These are phyloP conservation scores for Selenia dentaria DNA, from an alignment of 2,888 invertebrate genomes.

Conservation along the genomic window DNA sequence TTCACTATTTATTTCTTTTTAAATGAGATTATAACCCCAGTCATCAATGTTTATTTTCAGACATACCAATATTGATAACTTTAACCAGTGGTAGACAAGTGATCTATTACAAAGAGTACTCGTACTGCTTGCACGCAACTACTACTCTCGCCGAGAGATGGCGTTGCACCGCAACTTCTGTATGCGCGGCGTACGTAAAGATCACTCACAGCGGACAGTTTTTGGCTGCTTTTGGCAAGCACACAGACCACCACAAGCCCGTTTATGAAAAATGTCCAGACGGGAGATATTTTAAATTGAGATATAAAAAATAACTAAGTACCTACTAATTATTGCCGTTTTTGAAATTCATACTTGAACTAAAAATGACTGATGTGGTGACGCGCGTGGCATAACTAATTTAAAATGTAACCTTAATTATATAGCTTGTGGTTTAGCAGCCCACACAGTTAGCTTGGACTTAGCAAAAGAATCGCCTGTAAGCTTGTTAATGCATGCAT, in stretches of 20 bases:
- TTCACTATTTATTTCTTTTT: too few relatives aligned
- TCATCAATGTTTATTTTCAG: slow-evolving; percentile 2
- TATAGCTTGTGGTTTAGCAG: too few relatives aligned
- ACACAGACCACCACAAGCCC: slow-evolving; percentile 17
- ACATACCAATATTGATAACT: not conserved
- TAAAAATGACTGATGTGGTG: too few relatives aligned
- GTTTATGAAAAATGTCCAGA: slow-evolving; percentile 8
- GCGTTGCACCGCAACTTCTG: slow-evolving; percentile 32
- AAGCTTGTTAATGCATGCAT: too few relatives aligned
- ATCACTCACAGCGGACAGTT: slow-evolving; percentile 12
- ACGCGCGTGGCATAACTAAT: too few relatives aligned
- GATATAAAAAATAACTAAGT: slow-evolving; percentile 1
- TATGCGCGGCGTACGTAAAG: slow-evolving; percentile 36
- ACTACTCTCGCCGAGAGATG: slow-evolving; percentile 22
- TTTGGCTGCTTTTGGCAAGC: slow-evolving; percentile 13
- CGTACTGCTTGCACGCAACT: slow-evolving; percentile 18
- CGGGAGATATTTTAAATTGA: slow-evolving; percentile 21
- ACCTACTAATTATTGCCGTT: too few relatives aligned
- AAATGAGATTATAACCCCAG: too few relatives aligned
- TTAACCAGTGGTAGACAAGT: slow-evolving; percentile 21
- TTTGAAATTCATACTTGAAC: too few relatives aligned
- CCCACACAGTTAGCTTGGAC: too few relatives aligned
- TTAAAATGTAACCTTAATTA: too few relatives aligned
- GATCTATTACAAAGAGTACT: slow-evolving; percentile 23
- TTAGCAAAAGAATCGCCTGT: too few relatives aligned